These are phyloP conservation scores for Campoletis raptor DNA, from an alignment of 2,888 invertebrate species.

Conservation along the genomic window DNA sequence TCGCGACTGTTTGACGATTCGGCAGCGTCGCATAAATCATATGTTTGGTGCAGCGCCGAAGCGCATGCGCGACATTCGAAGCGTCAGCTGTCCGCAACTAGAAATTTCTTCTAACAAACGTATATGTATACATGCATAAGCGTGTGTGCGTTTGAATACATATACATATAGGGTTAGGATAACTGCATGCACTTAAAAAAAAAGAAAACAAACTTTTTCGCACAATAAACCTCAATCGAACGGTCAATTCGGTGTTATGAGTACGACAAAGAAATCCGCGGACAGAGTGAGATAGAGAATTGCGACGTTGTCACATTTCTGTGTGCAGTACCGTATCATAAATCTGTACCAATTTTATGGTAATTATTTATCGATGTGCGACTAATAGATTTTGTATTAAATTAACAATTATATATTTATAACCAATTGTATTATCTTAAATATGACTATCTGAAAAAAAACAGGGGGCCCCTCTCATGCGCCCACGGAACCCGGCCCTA, in stretches of 20 bases:
- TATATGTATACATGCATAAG: not conserved
- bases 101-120: not conserved
- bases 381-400: not conserved
- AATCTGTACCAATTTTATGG: not conserved
- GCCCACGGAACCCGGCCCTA: constrained; percentile 7
- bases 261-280: not conserved
- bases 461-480: not conserved
- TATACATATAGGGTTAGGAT: no score
- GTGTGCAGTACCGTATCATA: not conserved
- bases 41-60: not conserved
- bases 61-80: not conserved
- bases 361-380: not conserved
- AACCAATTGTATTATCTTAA: not conserved
- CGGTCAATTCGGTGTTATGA: not conserved
- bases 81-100: not conserved
- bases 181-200: no score
- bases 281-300: not conserved
- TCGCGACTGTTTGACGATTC: no score
- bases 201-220: no score
- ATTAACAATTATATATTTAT: not conserved
- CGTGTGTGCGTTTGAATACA: no score
- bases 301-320: not conserved
- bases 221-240: no score
- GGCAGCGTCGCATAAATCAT: not conserved
- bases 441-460: not conserved